Evolutionary conservation across 2,113 vertebrate species (phyloP).

Genomic region (Trichechus manatus): DNA sequence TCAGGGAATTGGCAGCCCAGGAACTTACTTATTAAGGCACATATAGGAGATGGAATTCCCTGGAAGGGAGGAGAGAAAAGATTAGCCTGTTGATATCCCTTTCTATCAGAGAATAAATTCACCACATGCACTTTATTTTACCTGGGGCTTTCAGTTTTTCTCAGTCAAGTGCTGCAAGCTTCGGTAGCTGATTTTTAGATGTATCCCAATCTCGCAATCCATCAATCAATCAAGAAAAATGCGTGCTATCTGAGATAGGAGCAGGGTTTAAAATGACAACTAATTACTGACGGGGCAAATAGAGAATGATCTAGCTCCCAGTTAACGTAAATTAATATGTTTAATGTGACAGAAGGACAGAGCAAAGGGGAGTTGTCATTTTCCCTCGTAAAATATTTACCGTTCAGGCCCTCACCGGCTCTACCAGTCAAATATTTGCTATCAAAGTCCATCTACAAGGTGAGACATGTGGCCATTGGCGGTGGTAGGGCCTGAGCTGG

Average conservation of each 20-base stretch:
- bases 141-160: neutral
- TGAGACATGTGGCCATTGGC: neutral
- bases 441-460: slow-evolving; percentile 44
- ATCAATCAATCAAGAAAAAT: neutral
- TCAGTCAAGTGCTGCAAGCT: neutral
- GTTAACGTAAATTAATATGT: slow-evolving; percentile 68
- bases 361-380: slow-evolving; percentile 51
- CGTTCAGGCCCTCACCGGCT: slow-evolving; percentile 31
- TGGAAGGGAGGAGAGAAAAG: neutral
- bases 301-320: slow-evolving; percentile 45
- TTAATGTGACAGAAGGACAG: slow-evolving; percentile 61
- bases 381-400: slow-evolving; percentile 75
- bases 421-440: slow-evolving; percentile 75
- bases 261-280: slow-evolving; percentile 57
- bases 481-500: neutral
- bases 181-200: neutral
- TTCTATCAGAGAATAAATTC: neutral
- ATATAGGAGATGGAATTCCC: neutral
- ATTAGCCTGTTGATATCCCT: neutral
- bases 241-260: neutral
- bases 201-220: neutral
- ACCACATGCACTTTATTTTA: fast-evolving
- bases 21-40: neutral
- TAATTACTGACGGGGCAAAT: slow-evolving; percentile 61
- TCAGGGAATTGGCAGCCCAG: neutral